These are phyloP conservation scores for Amyelois transitella DNA, from an alignment of 1,140 invertebrate genomes.

Conservation along the genomic window DNA sequence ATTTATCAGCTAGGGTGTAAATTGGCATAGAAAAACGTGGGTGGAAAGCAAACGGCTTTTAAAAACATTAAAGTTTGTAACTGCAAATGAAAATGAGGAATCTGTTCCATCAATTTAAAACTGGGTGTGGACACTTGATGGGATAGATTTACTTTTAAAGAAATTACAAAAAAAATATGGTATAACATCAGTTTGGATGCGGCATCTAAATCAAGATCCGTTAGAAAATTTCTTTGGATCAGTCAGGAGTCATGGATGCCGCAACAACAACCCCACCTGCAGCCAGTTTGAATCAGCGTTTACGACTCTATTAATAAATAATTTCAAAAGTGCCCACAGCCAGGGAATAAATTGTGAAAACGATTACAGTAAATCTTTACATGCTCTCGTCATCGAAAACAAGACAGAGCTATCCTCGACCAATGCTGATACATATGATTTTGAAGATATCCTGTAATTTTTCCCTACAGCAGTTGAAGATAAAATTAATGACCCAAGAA, in stretches of 20 bases:
- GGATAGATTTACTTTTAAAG: constrained; percentile 22
- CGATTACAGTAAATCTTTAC: constrained; percentile 11
- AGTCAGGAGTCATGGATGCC: constrained; percentile 14
- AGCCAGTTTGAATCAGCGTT: constrained; percentile 18
- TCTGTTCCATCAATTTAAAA: constrained; percentile 32
- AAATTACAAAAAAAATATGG: constrained; percentile 3
- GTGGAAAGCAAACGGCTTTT: too few relatives aligned
- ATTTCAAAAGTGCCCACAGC: constrained; percentile 6
- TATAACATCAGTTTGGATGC: constrained; percentile 17
- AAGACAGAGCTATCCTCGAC: neutral
- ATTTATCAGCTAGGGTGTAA: too few relatives aligned
- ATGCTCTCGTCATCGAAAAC: constrained; percentile 1
- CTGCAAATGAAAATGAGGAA: neutral
- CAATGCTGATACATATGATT: neutral
- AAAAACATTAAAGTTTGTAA: too few relatives aligned
- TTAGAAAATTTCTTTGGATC: constrained; percentile 23
- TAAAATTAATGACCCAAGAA: constrained; percentile 14
- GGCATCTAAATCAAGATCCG: constrained; percentile 24
- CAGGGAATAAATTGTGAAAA: constrained; percentile 14
- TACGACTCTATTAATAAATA: constrained; percentile 14
- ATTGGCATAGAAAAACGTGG: too few relatives aligned
- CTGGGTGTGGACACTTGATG: constrained; percentile 34
- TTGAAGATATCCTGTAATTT: neutral
- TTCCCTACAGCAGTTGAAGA: neutral
- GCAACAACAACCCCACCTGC: constrained; percentile 16